phyloP scores from a whole-genome alignment of 2,888 invertebrate genomes.

The Eristalis arbustorum region DNA sequence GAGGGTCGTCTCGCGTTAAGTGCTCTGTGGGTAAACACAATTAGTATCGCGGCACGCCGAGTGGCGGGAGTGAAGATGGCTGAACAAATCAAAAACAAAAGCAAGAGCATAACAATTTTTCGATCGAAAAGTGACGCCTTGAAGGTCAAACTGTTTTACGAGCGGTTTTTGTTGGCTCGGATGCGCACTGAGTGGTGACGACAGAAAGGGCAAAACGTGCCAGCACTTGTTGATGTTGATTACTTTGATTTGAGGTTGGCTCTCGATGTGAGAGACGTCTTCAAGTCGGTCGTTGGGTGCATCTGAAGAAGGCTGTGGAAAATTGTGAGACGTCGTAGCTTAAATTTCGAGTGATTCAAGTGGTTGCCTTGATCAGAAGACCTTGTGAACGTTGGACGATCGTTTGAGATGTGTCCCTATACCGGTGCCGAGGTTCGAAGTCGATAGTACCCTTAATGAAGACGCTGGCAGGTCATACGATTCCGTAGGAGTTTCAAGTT shows the following conservation, averaged over 20 bases:
- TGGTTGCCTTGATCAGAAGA: too few species aligned
- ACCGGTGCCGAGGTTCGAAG: too few species aligned
- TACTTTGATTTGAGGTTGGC: not conserved
- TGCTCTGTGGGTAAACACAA: slow-evolving; percentile 21
- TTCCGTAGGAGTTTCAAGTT: too few species aligned
- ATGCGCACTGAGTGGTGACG: not conserved
- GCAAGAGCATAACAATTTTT: not conserved
- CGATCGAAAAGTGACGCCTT: not conserved
- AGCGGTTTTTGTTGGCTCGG: not conserved
- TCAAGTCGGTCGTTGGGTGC: too few species aligned
- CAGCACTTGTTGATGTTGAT: not conserved
- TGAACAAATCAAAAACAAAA: not conserved
- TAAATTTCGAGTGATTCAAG: too few species aligned
- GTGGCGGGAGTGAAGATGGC: not conserved
- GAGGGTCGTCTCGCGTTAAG: not conserved
- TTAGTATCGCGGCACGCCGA: not conserved
- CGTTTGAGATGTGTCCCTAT: too few species aligned
- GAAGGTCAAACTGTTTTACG: slow-evolving; percentile 21
- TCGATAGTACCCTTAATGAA: too few species aligned
- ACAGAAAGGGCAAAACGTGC: not conserved
- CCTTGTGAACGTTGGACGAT: too few species aligned
- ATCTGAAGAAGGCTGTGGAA: too few species aligned
- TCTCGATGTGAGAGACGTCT: too few species aligned
- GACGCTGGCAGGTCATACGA: too few species aligned
- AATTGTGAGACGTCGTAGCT: too few species aligned